Evolutionary conservation across 2,113 vertebrate species (phyloP), one percentile per base, ranked within the genome.

Genomic region (Centropristis striata): DNA sequence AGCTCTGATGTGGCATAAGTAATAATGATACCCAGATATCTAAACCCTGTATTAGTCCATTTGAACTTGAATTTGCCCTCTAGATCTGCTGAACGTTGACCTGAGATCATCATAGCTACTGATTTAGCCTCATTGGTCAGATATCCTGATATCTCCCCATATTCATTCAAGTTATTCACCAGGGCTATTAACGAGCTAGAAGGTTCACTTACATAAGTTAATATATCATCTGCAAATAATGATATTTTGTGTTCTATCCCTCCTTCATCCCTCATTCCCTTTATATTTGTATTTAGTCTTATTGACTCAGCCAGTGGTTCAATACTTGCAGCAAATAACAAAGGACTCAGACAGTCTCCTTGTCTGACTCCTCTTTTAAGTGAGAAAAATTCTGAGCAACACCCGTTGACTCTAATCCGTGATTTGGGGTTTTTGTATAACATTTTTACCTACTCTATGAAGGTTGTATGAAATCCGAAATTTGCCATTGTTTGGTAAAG

Each of bases 341-440:
- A 8, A 2, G 41, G 60, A 64, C 60, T 46, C 13, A 63, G 21
- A 39, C 57, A 21, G 8, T 59, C 23, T 28, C 23, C 9, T 27
- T 64, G 58, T 10, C 39, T 42, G 39, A 23, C 59, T 23, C 59
- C 39, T 66, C 18, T 66, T 49, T 49, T 14, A 20, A 49, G 63
- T 4, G 0, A 32, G 27, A 66, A 36, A 4, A 66, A 50, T 5
- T 49, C 63, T n/a, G 44, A 47, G 20, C 64, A 66, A 15, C 64
- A 50, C 3, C 65, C 32, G 11, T 51, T 67, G 8, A 67, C 27
- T 51, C 64, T 51, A 10, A 37, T 50, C 13, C 18, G 16, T 49
- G 42, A 65, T 8, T 47, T 65, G 15, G 44, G 63, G 7, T 23
- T 23, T 37, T 18, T 67, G 1, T 50, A 37, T 7, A 51, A 20